phyloP scores from a whole-genome alignment of 2,797 vertebrate genomes.

The Luscinia luscinia region DNA sequence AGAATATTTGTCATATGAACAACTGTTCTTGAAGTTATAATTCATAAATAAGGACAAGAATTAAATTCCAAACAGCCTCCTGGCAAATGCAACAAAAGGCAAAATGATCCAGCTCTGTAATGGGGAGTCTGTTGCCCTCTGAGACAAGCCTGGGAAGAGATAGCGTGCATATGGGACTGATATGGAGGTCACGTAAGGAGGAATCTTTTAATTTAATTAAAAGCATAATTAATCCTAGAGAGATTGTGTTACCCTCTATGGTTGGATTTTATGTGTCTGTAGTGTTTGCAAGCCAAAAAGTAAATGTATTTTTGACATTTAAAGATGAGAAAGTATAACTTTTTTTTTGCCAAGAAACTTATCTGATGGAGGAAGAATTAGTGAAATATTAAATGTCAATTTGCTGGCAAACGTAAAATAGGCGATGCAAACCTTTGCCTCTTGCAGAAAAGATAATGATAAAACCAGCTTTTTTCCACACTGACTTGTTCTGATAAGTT shows the following conservation, averaged over 20 bases:
- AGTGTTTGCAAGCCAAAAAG: slow-evolving; percentile 49
- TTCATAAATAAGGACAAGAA: slow-evolving; percentile 62
- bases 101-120: slow-evolving; percentile 50
- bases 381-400: slow-evolving; percentile 32
- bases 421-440: slow-evolving; percentile 19
- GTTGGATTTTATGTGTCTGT: slow-evolving; percentile 13
- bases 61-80: slow-evolving; percentile 60
- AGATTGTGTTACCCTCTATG: slow-evolving; percentile 34
- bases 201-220: slow-evolving; percentile 76
- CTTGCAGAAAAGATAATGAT: slow-evolving; percentile 11
- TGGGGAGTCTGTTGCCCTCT: not conserved
- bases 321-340: slow-evolving; percentile 18
- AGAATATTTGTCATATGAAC: slow-evolving; percentile 43
- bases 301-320: slow-evolving; percentile 58
- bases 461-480: not conserved
- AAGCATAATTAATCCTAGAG: slow-evolving; percentile 62
- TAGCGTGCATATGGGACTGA: slow-evolving; percentile 49
- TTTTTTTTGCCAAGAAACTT: slow-evolving; percentile 40
- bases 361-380: slow-evolving; percentile 47
- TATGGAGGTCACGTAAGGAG: slow-evolving; percentile 53
- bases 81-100: slow-evolving; percentile 59
- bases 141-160: slow-evolving; percentile 54
- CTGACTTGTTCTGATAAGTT: not conserved
- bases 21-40: slow-evolving; percentile 42
- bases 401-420: slow-evolving; percentile 24